Evolutionary conservation across 2,113 vertebrate genomes (phyloP).

Genomic region (Echinops telfairi): DNA sequence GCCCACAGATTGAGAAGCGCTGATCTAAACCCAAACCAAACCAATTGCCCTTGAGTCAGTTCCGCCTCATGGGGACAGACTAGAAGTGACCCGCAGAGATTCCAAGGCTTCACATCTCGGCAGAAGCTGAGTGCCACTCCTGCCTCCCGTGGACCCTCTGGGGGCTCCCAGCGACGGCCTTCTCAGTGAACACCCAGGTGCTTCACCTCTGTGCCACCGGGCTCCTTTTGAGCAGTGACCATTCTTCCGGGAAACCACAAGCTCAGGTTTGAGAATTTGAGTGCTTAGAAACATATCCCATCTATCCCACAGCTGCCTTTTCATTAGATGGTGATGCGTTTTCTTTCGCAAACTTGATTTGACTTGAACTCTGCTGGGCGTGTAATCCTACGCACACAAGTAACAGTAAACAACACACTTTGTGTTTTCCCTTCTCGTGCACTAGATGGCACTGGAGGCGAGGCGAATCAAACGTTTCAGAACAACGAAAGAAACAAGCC

Average conservation of each 20-base stretch:
- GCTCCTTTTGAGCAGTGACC: no score
- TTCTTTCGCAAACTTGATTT: slow-evolving; percentile 29
- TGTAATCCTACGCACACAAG: not conserved
- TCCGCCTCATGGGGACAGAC: not conserved
- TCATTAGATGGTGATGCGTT: not conserved
- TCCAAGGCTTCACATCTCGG: not conserved
- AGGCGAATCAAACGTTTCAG: slow-evolving; percentile 61
- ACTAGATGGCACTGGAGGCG: slow-evolving; percentile 85
- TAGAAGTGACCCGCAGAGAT: not conserved
- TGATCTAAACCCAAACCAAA: no score
- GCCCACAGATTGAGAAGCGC: no score
- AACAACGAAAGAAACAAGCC: not conserved
- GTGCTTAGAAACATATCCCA: not conserved
- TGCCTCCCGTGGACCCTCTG: not conserved
- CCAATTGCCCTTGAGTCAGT: not conserved
- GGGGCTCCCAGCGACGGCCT: not conserved
- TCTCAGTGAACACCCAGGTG: not conserved
- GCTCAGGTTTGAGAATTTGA: no score
- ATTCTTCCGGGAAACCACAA: no score
- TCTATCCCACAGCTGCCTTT: not conserved
- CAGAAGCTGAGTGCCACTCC: not conserved
- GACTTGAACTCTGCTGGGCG: not conserved
- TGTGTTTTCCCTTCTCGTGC: slow-evolving; percentile 48
- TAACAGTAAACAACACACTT: not conserved
- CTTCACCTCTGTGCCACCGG: not conserved